Conservation (phyloP, 2,888 invertebrate species). For the Anticlea derivata region DNA sequence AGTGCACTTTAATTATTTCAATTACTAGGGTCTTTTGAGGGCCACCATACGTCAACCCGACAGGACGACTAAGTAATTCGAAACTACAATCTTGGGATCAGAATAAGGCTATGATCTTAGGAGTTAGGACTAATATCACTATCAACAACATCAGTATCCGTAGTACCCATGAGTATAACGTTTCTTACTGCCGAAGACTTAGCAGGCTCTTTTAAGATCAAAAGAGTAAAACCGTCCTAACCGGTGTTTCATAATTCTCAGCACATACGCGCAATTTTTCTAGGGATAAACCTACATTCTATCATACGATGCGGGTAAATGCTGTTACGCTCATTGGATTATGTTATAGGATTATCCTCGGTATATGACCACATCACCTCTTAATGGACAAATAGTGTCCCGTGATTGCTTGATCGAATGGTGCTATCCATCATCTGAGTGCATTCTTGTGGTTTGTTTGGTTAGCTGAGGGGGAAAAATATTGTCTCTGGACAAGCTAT, state of each 20-base stretch:
- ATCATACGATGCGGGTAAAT: constrained; percentile 9
- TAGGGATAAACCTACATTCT: constrained; percentile 6
- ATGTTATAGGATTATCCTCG: constrained; percentile 22
- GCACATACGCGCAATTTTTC: not conserved
- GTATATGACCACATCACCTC: constrained; percentile 1
- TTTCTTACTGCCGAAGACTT: not conserved
- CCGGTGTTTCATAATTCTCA: not conserved
- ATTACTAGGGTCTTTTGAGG: no score
- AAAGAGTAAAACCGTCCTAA: no score
- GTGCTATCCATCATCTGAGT: constrained; percentile 17
- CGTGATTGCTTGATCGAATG: constrained; percentile 13
- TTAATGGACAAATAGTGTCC: constrained; percentile 14
- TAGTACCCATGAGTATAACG: no score
- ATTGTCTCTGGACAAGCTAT: no score
- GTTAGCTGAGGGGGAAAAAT: not conserved
- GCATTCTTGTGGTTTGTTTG: not conserved
- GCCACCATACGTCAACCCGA: no score
- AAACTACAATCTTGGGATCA: no score
- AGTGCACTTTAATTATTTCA: no score
- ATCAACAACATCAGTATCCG: no score
- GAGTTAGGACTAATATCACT: no score
- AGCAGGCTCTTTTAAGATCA: no score
- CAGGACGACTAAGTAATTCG: no score
- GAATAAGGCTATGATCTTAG: no score
- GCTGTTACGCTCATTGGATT: constrained; percentile 20